Evolutionary conservation across 37 sponge, comb jelly and placozoan species (phyloP).

Genomic region (Cladorhizidae sp.): DNA sequence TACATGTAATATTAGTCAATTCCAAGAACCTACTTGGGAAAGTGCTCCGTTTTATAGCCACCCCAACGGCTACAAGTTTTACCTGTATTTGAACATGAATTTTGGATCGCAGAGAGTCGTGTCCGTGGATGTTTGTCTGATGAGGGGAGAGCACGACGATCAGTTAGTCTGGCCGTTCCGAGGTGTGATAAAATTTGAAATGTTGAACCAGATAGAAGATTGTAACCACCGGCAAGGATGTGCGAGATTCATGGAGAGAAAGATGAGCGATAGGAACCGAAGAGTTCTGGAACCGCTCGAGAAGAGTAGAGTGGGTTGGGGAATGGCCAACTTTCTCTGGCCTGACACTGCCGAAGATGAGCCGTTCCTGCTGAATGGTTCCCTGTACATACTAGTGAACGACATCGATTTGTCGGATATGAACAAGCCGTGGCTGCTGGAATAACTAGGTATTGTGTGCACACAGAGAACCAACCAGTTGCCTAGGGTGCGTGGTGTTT

Average conservation of each 20-base stretch:
- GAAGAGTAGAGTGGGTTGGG: constrained; percentile 12
- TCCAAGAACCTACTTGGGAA: too few relatives aligned
- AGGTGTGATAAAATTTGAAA: background rate
- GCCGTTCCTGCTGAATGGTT: background rate
- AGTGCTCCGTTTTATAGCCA: constrained; percentile 38
- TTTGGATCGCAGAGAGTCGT: background rate
- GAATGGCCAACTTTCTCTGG: background rate
- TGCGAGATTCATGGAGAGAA: constrained; percentile 9
- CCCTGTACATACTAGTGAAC: background rate
- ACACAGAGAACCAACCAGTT: too few relatives aligned
- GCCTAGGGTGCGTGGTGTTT: too few relatives aligned
- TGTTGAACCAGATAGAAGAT: constrained; percentile 35
- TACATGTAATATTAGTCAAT: too few relatives aligned
- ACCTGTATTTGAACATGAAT: background rate
- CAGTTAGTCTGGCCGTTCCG: constrained; percentile 24
- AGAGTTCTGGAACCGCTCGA: background rate
- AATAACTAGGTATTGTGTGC: too few relatives aligned
- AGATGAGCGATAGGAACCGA: background rate
- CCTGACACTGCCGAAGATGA: background rate
- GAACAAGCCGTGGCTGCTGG: constrained; percentile 20
- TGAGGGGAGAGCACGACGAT: constrained; percentile 29
- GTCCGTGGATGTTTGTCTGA: constrained; percentile 19
- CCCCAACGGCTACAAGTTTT: constrained; percentile 36
- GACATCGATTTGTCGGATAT: background rate
- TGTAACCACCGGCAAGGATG: background rate